Evolutionary conservation across 2,888 invertebrate genomes (phyloP).

Genomic region (Chloromyia formosa): DNA sequence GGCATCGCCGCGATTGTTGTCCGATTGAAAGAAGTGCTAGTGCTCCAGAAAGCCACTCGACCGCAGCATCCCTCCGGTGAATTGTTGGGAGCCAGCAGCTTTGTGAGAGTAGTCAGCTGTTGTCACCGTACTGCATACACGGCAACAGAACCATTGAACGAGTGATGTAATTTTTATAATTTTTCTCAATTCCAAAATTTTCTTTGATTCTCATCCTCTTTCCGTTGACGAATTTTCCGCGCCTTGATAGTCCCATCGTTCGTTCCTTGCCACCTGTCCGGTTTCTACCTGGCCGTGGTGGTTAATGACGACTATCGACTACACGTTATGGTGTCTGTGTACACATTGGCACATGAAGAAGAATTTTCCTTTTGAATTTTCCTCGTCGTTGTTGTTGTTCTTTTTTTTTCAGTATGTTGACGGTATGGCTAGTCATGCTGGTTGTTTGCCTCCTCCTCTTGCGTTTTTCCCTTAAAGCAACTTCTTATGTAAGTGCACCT

Average conservation of each 20-base stretch:
- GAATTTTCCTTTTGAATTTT: constrained; percentile 32
- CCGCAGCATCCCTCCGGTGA: constrained; percentile 20
- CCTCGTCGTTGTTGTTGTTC: not conserved
- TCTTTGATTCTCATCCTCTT: not conserved
- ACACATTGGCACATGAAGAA: constrained; percentile 15
- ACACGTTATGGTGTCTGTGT: not conserved
- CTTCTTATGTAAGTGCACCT: constrained; percentile 32
- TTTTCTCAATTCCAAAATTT: not conserved
- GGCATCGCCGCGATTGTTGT: constrained; percentile 7
- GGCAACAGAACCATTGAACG: not conserved
- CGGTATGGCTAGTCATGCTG: not conserved
- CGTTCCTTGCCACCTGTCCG: constrained; percentile 20
- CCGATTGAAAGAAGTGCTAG: not conserved
- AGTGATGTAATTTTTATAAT: constrained; percentile 28
- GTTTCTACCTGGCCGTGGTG: not conserved
- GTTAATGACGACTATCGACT: no score
- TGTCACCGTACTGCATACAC: no score
- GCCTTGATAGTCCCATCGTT: not conserved
- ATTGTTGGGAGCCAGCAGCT: no score
- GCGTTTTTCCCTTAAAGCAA: not conserved
- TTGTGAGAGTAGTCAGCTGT: no score
- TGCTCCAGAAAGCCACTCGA: constrained; percentile 16
- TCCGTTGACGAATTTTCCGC: not conserved
- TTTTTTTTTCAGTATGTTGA: not conserved
- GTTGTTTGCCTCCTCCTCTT: not conserved